Conservation (phyloP, 2,113 vertebrate species). For the Onychorhynchus coronatus region DNA sequence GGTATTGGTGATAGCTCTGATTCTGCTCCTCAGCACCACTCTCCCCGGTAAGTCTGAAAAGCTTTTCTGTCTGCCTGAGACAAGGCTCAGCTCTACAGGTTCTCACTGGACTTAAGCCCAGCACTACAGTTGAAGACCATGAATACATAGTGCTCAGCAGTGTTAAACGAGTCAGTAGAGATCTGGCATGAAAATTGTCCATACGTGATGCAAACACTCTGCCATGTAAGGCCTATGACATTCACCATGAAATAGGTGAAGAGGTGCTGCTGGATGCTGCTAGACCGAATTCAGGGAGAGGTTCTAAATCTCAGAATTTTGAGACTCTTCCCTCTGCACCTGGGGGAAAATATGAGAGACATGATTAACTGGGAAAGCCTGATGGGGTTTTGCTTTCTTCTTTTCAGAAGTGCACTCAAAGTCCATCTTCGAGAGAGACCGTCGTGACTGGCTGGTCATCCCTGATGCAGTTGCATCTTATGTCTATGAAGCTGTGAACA, state of each 20-base stretch:
- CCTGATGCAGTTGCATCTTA: slow-evolving; percentile 38
- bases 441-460: slow-evolving; percentile 53
- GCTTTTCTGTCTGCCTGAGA: not conserved
- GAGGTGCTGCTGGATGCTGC: not conserved
- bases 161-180: accelerated
- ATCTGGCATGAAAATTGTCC: not conserved
- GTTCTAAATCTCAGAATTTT: not conserved
- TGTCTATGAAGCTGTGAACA: slow-evolving; percentile 31
- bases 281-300: not conserved
- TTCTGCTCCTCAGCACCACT: slow-evolving; percentile 51
- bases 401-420: slow-evolving; percentile 62
- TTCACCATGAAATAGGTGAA: not conserved
- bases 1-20: slow-evolving; percentile 44
- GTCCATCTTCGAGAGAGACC: slow-evolving; percentile 31
- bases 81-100: not conserved
- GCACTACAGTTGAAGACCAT: not conserved
- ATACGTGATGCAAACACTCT: not conserved
- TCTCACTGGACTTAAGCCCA: not conserved
- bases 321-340: not conserved
- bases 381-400: not conserved
- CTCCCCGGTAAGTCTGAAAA: slow-evolving; percentile 39
- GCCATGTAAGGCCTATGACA: not conserved
- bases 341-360: not conserved
- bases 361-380: not conserved
- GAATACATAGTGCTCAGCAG: not conserved